Evolutionary conservation across 2,888 invertebrate genomes (phyloP).

Genomic region (Campoplex nolae): DNA sequence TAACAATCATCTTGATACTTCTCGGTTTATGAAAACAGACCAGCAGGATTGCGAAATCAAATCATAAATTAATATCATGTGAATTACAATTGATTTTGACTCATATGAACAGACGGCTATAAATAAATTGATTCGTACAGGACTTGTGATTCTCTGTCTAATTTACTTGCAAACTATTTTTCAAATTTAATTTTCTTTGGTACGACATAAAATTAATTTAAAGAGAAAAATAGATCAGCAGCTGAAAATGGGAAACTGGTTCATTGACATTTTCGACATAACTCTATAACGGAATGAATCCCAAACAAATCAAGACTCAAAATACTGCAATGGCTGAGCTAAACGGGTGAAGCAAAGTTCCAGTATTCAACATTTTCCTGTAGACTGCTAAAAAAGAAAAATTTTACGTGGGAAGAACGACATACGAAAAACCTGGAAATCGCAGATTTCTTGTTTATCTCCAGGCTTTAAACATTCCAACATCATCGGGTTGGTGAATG

Average conservation of each 20-base stretch:
- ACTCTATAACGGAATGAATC: neutral
- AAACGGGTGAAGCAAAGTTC: too few relatives aligned
- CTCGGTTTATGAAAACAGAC: conserved; percentile 87
- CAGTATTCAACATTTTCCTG: too few relatives aligned
- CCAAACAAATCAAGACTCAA: neutral
- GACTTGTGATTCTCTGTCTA: neutral
- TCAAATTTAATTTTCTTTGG: neutral
- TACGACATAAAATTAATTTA: neutral
- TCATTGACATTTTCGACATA: neutral
- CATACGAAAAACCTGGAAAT: too few relatives aligned
- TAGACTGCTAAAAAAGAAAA: too few relatives aligned
- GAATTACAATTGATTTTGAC: neutral
- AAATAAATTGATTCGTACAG: neutral
- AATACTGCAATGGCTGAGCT: neutral
- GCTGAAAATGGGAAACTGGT: neutral
- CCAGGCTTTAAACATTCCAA: neutral
- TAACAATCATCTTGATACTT: conserved; percentile 86
- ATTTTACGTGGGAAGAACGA: too few relatives aligned
- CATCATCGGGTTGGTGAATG: neutral
- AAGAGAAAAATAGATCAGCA: neutral
- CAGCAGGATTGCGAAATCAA: conserved; percentile 86
- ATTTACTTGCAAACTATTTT: neutral
- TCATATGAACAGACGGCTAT: neutral
- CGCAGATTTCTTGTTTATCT: too few relatives aligned
- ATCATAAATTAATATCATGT: neutral